phyloP scores from a whole-genome alignment of 2,113 vertebrate genomes.

The Limanda limanda region DNA sequence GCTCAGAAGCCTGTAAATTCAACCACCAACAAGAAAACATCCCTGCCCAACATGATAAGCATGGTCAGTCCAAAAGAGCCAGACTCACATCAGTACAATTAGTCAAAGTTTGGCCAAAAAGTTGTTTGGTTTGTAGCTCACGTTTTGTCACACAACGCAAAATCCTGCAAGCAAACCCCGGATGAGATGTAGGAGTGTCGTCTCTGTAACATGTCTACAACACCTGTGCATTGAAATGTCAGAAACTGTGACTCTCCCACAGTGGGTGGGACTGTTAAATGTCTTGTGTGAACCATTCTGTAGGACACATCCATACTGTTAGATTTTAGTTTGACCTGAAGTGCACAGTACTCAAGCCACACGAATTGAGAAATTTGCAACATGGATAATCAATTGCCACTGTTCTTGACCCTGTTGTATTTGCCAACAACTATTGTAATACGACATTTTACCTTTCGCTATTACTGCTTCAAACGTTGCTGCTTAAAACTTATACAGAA shows the following conservation, averaged over 20 bases:
- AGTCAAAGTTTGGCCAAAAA: background rate
- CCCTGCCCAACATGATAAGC: background rate
- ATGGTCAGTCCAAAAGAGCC: background rate
- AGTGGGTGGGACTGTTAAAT: background rate
- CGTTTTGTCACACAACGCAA: background rate
- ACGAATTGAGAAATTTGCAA: too few species aligned
- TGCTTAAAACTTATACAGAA: too few species aligned
- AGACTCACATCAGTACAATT: background rate
- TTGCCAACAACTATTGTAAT: too few species aligned
- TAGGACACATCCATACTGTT: too few species aligned
- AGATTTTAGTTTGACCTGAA: too few species aligned
- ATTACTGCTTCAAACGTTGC: too few species aligned
- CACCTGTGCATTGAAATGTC: background rate
- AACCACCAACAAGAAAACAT: background rate
- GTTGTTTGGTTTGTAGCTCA: background rate
- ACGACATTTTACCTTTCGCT: too few species aligned
- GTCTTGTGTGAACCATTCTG: background rate
- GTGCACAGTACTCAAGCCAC: too few species aligned
- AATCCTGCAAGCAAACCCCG: background rate
- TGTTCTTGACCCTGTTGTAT: too few species aligned
- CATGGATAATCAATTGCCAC: too few species aligned
- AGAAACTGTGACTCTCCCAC: background rate
- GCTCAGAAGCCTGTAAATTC: background rate
- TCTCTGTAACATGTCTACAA: background rate
- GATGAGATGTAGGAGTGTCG: background rate